Conservation (phyloP, 2,797 vertebrate genomes). For the Sebastes aleutianus region DNA sequence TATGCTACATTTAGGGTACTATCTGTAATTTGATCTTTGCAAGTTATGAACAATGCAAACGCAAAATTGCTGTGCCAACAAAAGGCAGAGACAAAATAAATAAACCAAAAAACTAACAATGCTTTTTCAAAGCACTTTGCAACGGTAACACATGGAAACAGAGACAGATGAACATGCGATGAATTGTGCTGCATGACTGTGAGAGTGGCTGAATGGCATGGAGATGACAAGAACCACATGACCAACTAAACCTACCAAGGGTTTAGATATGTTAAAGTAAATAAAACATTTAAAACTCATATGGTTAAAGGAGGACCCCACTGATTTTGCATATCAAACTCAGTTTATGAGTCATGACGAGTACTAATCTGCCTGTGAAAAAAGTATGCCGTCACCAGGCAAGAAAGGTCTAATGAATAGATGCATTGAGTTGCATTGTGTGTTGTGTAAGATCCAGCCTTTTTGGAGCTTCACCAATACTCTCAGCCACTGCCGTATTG, state of each 20-base stretch:
- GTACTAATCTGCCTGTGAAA: neutral
- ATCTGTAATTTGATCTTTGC: constrained; percentile 22
- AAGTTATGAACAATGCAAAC: constrained; percentile 1
- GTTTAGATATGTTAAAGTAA: neutral
- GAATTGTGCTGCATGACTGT: neutral
- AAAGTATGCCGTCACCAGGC: neutral
- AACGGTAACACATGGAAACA: neutral
- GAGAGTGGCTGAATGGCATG: neutral
- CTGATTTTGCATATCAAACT: neutral
- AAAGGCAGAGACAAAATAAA: neutral
- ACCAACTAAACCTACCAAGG: neutral
- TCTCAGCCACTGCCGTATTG: neutral
- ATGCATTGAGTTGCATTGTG: neutral
- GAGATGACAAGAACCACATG: neutral
- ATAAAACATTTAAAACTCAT: neutral
- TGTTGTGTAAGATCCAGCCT: neutral
- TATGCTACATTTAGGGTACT: neutral
- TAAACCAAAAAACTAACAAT: neutral
- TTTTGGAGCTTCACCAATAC: neutral
- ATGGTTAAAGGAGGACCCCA: neutral
- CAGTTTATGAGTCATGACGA: neutral
- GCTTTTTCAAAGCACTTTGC: neutral
- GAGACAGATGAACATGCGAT: neutral
- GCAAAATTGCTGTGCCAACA: neutral
- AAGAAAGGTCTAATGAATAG: neutral